Evolutionary conservation across 2,113 vertebrate species (phyloP), one percentile per base, ranked within the genome.

Genomic region (Cacatua alba): DNA sequence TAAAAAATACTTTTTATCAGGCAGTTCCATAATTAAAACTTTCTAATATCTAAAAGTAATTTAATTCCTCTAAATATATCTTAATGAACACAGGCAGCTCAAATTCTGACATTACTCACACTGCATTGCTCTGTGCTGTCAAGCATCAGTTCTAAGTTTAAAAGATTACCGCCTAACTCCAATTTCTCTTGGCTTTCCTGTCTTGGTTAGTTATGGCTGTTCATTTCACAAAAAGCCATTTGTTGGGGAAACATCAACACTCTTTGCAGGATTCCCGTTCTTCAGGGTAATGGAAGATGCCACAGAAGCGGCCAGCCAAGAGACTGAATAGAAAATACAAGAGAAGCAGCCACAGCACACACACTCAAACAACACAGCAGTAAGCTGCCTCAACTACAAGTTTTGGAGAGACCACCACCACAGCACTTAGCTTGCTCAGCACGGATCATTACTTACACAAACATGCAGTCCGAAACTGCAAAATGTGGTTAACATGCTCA

Each of bases 351-450:
- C 25, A 28, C 12, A 11, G 44, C 26, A 35, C 6, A 1, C 0
- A 14, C 1, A 0, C 41, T 39, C n/a, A 4, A 15, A 35, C 51
- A 26, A 7, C 29, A 7, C 0, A 10, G 59, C n/a, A 10, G 33
- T 4, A 9, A 67, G 20, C 33, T 33, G 71, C 59, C 64, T 33
- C 65, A 15, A 4, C 21, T 8, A 21, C 39, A 13, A 3, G 8
- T 6, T 18, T 7, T 7, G 39, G 21, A 29, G 25, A 35, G 12
- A 26, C 10, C 20, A 10, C 41, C 35, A 29, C 44, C 46, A 81
- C 65, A 25, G 28, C 46, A 17, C 68, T 9, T 10, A 0, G 5
- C 21, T 48, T 7, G 1, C 23, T 43, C 39, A 25, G 35, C 48
- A 23, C 8, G 6, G 4, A 13, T 6, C 11, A 24, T 28, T 25